Conservation (phyloP, 2,888 invertebrate genomes). For the Mycogona germanica region DNA sequence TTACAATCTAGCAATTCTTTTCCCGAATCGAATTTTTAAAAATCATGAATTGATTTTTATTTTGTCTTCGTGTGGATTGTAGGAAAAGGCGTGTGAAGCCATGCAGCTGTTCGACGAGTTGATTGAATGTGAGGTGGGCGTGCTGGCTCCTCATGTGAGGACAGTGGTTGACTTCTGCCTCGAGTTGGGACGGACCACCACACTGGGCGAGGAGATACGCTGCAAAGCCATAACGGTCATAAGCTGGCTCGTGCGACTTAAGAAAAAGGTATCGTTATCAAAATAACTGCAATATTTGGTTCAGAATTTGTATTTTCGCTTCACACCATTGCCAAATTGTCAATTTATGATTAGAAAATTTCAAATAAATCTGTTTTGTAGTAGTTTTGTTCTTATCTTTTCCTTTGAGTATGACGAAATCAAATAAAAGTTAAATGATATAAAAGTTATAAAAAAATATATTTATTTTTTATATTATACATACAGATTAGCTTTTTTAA, state of each 20-base stretch:
- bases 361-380: neutral
- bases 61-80: conserved; percentile 33
- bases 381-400: neutral
- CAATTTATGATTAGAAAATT: neutral
- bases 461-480: no score
- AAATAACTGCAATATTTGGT: no score
- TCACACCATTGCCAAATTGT: neutral
- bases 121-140: conserved; percentile 44
- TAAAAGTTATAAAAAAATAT: no score
- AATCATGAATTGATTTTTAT: neutral
- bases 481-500: no score
- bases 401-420: no score
- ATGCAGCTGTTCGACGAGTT: conserved; percentile 53
- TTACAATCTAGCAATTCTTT: no score
- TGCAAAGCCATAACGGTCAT: conserved; percentile 54
- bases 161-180: conserved; percentile 52
- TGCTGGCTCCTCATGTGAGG: conserved; percentile 50
- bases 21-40: no score
- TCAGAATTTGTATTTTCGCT: neutral
- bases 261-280: conserved; percentile 53
- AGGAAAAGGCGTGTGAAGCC: conserved; percentile 47
- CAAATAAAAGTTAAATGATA: no score
- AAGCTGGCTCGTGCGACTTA: conserved; percentile 50
- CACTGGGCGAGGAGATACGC: conserved; percentile 47
- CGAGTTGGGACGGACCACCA: conserved; percentile 44